Conservation (phyloP, 2,113 vertebrate genomes). For the Coryphaenoides rupestris region DNA sequence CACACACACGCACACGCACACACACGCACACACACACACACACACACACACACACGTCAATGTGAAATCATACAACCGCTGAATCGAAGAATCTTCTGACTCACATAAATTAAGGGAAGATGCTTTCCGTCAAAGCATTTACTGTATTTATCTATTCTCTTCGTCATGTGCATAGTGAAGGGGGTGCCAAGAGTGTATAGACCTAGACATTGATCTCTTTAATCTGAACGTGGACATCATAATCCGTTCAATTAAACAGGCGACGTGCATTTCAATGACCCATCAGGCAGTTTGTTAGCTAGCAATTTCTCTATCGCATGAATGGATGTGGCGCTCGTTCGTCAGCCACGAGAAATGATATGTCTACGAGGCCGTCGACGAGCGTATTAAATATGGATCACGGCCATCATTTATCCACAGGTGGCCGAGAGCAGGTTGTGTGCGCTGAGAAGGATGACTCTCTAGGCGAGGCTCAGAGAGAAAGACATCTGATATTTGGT, state of each 20-base stretch:
- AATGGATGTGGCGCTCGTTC: background rate
- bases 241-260: background rate
- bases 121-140: no score
- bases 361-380: background rate
- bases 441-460: background rate
- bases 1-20: no score
- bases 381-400: slow-evolving; percentile 19
- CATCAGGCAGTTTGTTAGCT: background rate
- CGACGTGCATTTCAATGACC: background rate
- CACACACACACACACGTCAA: no score
- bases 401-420: slow-evolving; percentile 5
- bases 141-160: no score
- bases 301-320: background rate
- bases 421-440: background rate
- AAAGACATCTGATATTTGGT: slow-evolving; percentile 9
- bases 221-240: no score
- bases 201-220: no score
- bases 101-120: no score
- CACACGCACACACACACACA: no score
- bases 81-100: no score
- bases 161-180: no score
- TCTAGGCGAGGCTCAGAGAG: background rate
- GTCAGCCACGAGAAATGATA: slow-evolving; percentile 12
- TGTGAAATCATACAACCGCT: no score
- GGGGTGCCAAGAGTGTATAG: no score